Evolutionary conservation across 2,797 vertebrate genomes (phyloP).

Genomic region (Myotis pilosus): DNA sequence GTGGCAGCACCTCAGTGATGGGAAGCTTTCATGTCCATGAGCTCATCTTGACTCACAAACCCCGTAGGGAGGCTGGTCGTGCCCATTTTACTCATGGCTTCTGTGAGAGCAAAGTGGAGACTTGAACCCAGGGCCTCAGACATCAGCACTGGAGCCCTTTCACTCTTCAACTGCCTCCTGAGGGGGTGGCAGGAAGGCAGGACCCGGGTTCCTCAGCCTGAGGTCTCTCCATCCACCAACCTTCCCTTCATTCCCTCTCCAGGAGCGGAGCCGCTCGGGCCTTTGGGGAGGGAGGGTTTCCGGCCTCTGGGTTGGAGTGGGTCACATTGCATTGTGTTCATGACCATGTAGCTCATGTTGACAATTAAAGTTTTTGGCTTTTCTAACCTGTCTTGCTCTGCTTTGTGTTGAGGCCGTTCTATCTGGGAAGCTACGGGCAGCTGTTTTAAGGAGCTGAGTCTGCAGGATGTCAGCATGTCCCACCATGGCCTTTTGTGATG

Average conservation of each 20-base stretch:
- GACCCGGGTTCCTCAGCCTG: not conserved
- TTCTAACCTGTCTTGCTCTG: slow-evolving; percentile 66
- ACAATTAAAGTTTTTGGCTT: slow-evolving; percentile 81
- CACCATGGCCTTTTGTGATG: not conserved
- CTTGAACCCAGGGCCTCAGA: not conserved
- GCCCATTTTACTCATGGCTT: not conserved
- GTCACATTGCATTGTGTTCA: slow-evolving; percentile 72
- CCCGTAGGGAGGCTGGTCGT: not conserved
- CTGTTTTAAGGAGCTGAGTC: not conserved
- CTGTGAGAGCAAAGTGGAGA: slow-evolving; percentile 35
- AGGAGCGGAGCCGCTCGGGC: slow-evolving; percentile 31
- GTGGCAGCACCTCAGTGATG: not conserved
- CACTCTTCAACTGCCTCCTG: not conserved
- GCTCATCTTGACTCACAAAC: not conserved
- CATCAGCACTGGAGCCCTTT: not conserved
- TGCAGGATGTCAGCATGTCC: not conserved
- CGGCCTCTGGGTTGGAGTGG: slow-evolving; percentile 30
- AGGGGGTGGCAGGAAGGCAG: not conserved
- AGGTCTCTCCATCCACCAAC: not conserved
- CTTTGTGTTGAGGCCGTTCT: not conserved
- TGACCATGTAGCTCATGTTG: slow-evolving; percentile 76
- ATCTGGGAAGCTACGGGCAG: not conserved
- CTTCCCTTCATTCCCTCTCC: slow-evolving; percentile 1
- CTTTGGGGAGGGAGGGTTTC: slow-evolving; percentile 51
- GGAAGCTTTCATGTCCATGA: not conserved